A percentile compares a stretch with the other conserved stretches of the same genome.
Evolutionary conservation across 2,113 vertebrate species (phyloP).

Genomic region (Todiramphus chloris): DNA sequence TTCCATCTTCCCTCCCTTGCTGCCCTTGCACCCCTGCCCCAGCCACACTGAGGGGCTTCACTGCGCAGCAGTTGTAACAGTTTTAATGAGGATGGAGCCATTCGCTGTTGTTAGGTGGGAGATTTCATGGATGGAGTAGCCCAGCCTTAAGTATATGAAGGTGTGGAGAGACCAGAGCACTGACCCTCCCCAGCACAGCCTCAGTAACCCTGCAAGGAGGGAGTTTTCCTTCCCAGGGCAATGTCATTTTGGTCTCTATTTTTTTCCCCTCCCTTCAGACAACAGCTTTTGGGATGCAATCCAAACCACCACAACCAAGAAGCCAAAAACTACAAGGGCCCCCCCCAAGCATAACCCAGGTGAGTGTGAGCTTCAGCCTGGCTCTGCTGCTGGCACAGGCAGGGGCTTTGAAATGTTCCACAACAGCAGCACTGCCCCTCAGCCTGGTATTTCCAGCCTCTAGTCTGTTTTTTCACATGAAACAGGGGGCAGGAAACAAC

Average conservation of each 20-base stretch:
- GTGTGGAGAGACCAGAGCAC: background rate
- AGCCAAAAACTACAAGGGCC: constrained; percentile 58
- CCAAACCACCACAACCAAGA: constrained; percentile 66
- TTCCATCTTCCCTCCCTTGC: background rate
- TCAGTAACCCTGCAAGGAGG: background rate
- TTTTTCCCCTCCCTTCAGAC: background rate
- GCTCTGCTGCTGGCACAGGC: background rate
- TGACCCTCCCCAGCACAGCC: background rate
- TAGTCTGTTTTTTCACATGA: background rate
- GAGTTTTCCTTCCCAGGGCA: background rate
- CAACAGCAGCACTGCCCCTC: background rate
- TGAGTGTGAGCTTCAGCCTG: background rate
- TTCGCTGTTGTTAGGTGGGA: background rate
- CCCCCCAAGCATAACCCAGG: constrained; percentile 55
- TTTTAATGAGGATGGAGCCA: fast-evolving
- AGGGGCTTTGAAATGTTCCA: background rate
- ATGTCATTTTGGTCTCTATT: background rate
- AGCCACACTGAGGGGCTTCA: fast-evolving
- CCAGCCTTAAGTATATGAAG: background rate
- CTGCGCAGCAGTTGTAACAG: background rate
- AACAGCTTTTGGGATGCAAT: constrained; percentile 25
- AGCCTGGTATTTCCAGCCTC: fast-evolving
- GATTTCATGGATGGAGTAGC: background rate
- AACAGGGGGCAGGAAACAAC: background rate
- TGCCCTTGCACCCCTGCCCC: background rate